Evolutionary conservation across 2,113 vertebrate species (phyloP).

Genomic region (Corythaixoides concolor): DNA sequence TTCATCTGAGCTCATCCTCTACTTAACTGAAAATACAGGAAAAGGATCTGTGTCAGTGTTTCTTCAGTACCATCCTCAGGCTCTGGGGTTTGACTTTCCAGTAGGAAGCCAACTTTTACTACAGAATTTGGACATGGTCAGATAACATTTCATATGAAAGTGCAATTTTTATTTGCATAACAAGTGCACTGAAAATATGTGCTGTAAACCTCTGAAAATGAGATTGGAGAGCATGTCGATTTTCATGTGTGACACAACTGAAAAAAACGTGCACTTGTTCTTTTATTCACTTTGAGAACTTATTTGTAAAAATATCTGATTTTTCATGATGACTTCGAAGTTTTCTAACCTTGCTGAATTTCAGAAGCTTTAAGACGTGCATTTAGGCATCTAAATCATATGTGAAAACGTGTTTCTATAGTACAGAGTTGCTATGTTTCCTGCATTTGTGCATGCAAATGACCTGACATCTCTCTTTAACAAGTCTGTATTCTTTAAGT

Average conservation of each 20-base stretch:
- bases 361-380: not conserved
- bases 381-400: not conserved
- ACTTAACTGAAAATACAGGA: not conserved
- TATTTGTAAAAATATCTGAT: not conserved
- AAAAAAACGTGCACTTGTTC: not conserved
- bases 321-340: not conserved
- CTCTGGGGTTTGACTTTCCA: not conserved
- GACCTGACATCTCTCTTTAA: not conserved
- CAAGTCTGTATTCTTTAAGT: not conserved
- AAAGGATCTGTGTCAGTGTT: not conserved
- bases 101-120: not conserved
- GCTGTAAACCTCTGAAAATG: not conserved
- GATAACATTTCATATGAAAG: constrained; percentile 3
- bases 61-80: not conserved
- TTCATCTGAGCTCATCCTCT: not conserved
- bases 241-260: not conserved
- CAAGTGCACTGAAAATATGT: constrained; percentile 7
- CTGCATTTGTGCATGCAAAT: not conserved
- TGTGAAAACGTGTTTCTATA: not conserved
- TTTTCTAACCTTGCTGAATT: not conserved
- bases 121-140: not conserved
- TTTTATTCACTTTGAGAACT: not conserved
- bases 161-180: not conserved
- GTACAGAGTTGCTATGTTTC: not conserved
- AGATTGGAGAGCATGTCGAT: not conserved